phyloP scores from a whole-genome alignment of 37 sponge, comb jelly and placozoan species.

The Spongilla lacustris region DNA sequence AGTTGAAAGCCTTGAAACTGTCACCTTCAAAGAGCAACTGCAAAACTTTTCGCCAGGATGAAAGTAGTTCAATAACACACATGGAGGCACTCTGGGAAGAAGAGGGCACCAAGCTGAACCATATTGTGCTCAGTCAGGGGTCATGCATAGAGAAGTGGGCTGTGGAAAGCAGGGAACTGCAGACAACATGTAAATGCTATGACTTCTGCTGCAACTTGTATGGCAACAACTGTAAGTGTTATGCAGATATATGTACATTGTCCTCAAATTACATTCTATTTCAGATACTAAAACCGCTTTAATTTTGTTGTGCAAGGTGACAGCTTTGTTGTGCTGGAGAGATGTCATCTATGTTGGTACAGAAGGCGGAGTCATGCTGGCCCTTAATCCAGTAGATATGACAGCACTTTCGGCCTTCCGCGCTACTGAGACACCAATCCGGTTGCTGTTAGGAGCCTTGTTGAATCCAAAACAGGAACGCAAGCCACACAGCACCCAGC shows the following conservation, averaged over 20 bases:
- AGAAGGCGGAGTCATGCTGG: slow-evolving; percentile 40
- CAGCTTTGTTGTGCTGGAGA: slow-evolving; percentile 9
- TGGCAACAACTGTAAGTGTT: no score
- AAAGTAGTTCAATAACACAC: background rate
- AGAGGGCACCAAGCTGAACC: background rate
- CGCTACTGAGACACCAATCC: background rate
- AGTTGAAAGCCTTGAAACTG: no score
- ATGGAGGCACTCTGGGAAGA: background rate
- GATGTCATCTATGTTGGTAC: slow-evolving; percentile 48
- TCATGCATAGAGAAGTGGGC: slow-evolving; percentile 9
- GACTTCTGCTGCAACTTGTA: background rate
- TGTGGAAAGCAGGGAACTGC: background rate
- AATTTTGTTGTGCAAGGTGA: slow-evolving; percentile 12
- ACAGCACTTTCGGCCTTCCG: background rate
- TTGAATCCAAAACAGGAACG: no score
- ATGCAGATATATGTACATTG: no score
- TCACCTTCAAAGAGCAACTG: no score
- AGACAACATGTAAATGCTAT: background rate
- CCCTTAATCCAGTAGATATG: background rate
- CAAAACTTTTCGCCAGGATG: no score
- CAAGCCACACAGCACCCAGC: no score
- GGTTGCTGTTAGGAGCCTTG: no score
- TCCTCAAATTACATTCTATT: no score
- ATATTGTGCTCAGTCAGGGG: background rate
- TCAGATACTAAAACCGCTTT: no score